These are phyloP conservation scores for Planiliza haematocheilus DNA, from an alignment of 2,113 vertebrate genomes.

Conservation along the genomic window DNA sequence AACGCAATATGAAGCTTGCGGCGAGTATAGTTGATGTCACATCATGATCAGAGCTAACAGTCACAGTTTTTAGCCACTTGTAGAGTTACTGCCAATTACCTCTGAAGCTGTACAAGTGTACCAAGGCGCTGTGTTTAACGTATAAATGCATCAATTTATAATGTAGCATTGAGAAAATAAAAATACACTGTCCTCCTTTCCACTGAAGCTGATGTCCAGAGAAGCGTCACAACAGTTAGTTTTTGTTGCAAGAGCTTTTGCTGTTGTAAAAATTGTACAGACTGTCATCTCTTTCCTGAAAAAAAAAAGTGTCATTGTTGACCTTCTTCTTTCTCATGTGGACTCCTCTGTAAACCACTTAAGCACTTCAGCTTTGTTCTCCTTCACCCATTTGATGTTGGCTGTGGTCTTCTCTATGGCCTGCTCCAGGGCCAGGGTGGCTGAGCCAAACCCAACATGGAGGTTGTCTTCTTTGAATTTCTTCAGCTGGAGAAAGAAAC, in stretches of 20 bases:
- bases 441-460: slow-evolving; percentile 89
- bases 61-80: neutral
- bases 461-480: slow-evolving; percentile 87
- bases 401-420: slow-evolving; percentile 88
- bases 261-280: slow-evolving; percentile 15
- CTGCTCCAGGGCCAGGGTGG: slow-evolving; percentile 88
- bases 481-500: slow-evolving; percentile 83
- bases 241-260: neutral
- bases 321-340: slow-evolving; percentile 34
- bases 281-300: slow-evolving; percentile 23
- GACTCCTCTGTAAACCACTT: slow-evolving; percentile 81
- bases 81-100: neutral
- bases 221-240: neutral
- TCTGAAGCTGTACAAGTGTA: neutral
- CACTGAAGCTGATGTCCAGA: neutral
- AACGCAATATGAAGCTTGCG: neutral
- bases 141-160: neutral
- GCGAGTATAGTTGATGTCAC: neutral
- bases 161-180: neutral
- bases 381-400: slow-evolving; percentile 91
- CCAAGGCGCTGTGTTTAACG: neutral
- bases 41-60: neutral
- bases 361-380: slow-evolving; percentile 83
- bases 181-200: neutral
- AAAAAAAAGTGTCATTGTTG: neutral